phyloP scores from a whole-genome alignment of 2,888 invertebrate species.

The Stegana nigrithorax region DNA sequence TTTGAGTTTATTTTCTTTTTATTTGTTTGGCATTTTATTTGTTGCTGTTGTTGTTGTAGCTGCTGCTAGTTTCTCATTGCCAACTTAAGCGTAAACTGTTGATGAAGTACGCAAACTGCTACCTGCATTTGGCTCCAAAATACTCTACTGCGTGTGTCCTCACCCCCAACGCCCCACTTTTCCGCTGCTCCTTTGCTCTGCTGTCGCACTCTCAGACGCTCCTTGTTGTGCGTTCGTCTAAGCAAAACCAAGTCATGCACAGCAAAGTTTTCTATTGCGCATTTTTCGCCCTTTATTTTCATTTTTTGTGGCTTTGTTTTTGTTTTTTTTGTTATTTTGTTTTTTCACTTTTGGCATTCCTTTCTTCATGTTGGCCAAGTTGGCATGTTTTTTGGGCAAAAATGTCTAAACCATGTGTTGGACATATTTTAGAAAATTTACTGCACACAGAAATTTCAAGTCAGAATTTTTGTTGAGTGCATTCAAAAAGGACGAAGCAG shows the following conservation, averaged over 20 bases:
- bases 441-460: not conserved
- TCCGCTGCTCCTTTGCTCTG: not conserved
- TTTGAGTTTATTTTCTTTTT: not conserved
- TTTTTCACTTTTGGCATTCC: not conserved
- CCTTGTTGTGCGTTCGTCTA: too few relatives aligned
- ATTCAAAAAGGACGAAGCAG: not conserved
- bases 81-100: conserved; percentile 57
- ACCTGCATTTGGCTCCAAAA: not conserved
- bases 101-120: conserved; percentile 45
- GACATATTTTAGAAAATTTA: conserved; percentile 15
- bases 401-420: conserved; percentile 22
- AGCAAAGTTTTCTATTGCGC: not conserved
- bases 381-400: not conserved
- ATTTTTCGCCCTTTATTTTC: not conserved
- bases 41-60: conserved; percentile 32
- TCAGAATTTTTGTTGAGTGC: not conserved
- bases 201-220: not conserved
- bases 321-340: not conserved
- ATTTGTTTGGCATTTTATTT: conserved; percentile 30
- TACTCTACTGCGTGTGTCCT: too few relatives aligned
- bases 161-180: too few relatives aligned
- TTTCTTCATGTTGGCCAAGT: not conserved
- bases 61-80: conserved; percentile 23
- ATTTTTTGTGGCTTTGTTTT: not conserved
- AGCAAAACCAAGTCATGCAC: too few relatives aligned